Evolutionary conservation across 2,113 vertebrate species (phyloP).

Genomic region (Gallinago jamesoni): DNA sequence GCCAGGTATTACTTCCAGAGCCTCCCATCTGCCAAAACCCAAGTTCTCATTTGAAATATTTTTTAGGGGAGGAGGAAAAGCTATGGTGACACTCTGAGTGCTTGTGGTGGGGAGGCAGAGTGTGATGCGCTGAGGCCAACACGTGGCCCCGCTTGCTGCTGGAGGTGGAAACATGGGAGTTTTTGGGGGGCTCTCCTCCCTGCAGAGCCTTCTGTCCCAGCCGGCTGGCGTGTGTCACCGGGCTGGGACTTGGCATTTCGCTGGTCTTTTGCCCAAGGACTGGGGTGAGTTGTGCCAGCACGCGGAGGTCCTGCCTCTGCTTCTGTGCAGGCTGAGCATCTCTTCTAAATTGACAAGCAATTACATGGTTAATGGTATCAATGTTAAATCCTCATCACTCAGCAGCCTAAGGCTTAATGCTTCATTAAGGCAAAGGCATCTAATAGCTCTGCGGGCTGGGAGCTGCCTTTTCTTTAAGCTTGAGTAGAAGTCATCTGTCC

Average conservation of each 20-base stretch:
- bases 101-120: neutral
- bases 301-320: neutral
- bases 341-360: constrained; percentile 48
- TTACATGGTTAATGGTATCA: constrained; percentile 64
- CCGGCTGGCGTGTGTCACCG: neutral
- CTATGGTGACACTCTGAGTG: neutral
- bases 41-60: neutral
- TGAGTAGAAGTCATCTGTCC: neutral
- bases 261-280: neutral
- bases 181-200: neutral
- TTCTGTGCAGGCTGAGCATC: constrained; percentile 2
- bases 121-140: fast-evolving
- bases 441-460: neutral
- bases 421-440: constrained; percentile 61
- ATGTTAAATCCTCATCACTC: constrained; percentile 54
- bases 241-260: neutral
- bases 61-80: neutral
- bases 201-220: neutral
- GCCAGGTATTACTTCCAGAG: constrained; percentile 56
- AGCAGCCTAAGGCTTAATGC: constrained; percentile 46
- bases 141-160: neutral
- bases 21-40: constrained; percentile 38
- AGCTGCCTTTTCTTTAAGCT: neutral
- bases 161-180: fast-evolving
- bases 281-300: neutral